Conservation (phyloP, 2,797 vertebrate genomes). For the Chelidonichthys spinosus region DNA sequence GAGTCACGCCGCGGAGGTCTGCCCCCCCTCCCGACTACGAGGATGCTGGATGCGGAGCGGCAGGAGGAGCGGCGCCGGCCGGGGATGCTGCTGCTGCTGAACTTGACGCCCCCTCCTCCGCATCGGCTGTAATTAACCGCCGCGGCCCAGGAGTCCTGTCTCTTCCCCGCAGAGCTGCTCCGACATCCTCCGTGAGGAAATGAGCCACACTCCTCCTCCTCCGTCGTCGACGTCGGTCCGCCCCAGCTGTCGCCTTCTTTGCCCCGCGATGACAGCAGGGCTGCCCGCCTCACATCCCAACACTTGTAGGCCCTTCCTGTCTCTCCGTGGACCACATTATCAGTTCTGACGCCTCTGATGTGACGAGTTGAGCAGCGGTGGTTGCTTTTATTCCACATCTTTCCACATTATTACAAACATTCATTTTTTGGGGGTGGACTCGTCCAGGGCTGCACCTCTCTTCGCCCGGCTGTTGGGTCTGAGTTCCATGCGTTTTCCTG, state of each 20-base stretch:
- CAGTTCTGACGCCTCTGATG: not conserved
- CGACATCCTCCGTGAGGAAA: slow-evolving; percentile 47
- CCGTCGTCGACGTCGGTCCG: slow-evolving; percentile 36
- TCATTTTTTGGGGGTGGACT: not conserved
- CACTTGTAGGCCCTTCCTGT: slow-evolving; percentile 40
- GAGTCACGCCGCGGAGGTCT: slow-evolving; percentile 43
- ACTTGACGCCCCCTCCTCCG: slow-evolving; percentile 7
- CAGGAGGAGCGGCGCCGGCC: slow-evolving; percentile 31
- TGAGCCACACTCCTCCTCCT: slow-evolving; percentile 52
- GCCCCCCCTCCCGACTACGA: slow-evolving; percentile 7
- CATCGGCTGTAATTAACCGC: slow-evolving; percentile 44
- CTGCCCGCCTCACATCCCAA: slow-evolving; percentile 27
- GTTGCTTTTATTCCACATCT: not conserved
- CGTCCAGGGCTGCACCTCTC: slow-evolving; percentile 33
- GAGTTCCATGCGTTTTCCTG: slow-evolving; percentile 24
- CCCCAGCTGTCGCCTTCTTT: slow-evolving; percentile 34
- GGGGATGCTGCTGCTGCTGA: slow-evolving; percentile 64
- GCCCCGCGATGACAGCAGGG: slow-evolving; percentile 44
- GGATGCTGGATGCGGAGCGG: slow-evolving; percentile 53
- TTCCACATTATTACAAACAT: no score
- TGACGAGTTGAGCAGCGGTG: slow-evolving; percentile 16
- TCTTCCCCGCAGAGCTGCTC: slow-evolving; percentile 23
- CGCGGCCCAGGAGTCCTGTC: slow-evolving; percentile 33
- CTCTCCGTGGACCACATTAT: slow-evolving; percentile 13
- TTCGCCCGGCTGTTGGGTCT: slow-evolving; percentile 26